Conservation (phyloP, 1,140 invertebrate species). For the Neotoxoptera formosana region DNA sequence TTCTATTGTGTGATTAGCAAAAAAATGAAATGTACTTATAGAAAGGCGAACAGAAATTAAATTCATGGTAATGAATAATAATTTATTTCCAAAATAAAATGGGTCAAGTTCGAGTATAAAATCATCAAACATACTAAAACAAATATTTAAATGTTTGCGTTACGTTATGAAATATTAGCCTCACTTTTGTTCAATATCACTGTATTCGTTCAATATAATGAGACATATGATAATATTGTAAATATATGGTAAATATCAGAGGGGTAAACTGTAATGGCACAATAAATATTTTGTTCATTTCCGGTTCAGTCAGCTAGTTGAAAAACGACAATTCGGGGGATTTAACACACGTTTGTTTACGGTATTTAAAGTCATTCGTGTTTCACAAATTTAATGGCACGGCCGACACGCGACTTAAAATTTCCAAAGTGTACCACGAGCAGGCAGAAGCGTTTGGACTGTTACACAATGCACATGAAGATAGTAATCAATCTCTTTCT, state of each 20-base stretch:
- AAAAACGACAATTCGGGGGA: slow-evolving; percentile 13
- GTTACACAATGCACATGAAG: background rate
- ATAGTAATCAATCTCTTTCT: slow-evolving; percentile 44
- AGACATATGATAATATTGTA: slow-evolving; percentile 3
- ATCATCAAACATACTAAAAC: slow-evolving; percentile 2
- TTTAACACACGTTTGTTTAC: slow-evolving; percentile 43
- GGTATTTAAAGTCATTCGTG: slow-evolving; percentile 47
- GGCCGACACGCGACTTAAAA: slow-evolving; percentile 31
- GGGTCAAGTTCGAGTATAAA: background rate
- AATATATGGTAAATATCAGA: slow-evolving; percentile 18
- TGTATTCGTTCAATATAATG: background rate
- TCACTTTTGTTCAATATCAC: background rate
- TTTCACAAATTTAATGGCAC: slow-evolving; percentile 23
- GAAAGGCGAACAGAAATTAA: background rate
- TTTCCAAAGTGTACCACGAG: background rate
- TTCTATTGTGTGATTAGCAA: background rate
- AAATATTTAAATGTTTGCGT: background rate
- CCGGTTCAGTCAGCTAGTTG: slow-evolving; percentile 25
- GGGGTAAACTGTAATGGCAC: slow-evolving; percentile 18
- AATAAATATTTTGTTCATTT: slow-evolving; percentile 58
- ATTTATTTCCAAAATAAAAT: background rate
- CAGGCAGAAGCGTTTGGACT: background rate
- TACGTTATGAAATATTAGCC: slow-evolving; percentile 5
- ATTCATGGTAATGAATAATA: background rate
- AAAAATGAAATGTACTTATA: background rate